Base-by-base conservation (phyloP, 2,113 vertebrate species). In the Porphyrio hochstetteri region DNA sequence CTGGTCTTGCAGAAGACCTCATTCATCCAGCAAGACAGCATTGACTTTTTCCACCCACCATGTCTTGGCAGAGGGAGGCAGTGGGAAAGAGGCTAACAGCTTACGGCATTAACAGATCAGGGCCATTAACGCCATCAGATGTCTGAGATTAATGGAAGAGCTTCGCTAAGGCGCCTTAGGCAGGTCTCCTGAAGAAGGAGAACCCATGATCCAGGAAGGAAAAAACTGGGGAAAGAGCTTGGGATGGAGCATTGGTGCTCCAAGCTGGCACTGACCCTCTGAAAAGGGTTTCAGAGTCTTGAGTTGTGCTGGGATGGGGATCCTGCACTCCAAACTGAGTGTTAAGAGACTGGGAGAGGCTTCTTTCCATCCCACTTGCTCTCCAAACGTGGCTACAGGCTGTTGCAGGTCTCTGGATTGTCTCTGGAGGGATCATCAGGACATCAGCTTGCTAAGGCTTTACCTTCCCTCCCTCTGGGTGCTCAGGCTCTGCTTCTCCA, bases 91-190 rank as follows among this genome's bases (percentile, higher is more conserved):
- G 78, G 53, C 77, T 61, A 68, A 64, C 17, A 52, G 95, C 95
- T 97, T 97, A 97, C 25, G 3, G 74, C 82, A 55, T 95, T 92
- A 97, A 86, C 82, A 94, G 96, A 93, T 96, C 92, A 96, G 93
- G 92, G 85, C 82, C 91, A 31, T 86, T 90, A 96, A 95, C 27
- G 3, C 92, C 90, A 82, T 78, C 96, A 91, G n/a, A 94, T 95
- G 91, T 59, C 94, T 80, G 48, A 95, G 95, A 96, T 97, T 97
- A 95, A 74, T 33, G 81, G 82, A n/a, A 96, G 94, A 93, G 88
- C 95, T 86, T 40, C 79, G 4, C 68, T 96, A 93, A 97, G 94
- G 70, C 92, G 86, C 68, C 95, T 97, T 97, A 93, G 86, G 80
- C 82, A 68, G 82, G 59, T 40, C 78, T 78, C 64, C 77, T 80